These are phyloP conservation scores for Gulo gulo DNA, from an alignment of 2,113 vertebrate species.

Conservation along the genomic window DNA sequence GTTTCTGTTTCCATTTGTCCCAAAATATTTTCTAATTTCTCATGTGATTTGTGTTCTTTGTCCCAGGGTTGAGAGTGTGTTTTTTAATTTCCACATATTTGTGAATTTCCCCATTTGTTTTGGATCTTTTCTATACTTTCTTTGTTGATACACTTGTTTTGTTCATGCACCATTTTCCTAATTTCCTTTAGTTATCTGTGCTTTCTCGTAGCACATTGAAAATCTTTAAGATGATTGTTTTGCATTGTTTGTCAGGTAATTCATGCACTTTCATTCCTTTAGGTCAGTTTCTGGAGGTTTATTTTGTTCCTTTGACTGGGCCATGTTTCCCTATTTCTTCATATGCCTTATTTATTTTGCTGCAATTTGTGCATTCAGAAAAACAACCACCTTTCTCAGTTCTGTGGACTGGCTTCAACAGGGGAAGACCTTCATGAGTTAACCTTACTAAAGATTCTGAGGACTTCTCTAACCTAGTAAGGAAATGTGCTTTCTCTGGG, in stretches of 20 bases:
- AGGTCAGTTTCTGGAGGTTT: neutral
- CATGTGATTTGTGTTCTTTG: neutral
- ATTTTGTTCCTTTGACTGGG: neutral
- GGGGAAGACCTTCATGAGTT: neutral
- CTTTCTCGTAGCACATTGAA: neutral
- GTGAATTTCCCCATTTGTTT: neutral
- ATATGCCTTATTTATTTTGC: neutral
- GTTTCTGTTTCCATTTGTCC: neutral
- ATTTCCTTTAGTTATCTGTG: constrained; percentile 18
- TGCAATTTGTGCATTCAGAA: neutral
- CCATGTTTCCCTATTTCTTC: neutral
- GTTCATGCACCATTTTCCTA: neutral
- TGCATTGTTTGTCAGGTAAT: neutral
- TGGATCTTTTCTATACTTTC: neutral
- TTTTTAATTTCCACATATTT: neutral
- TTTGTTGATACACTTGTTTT: constrained; percentile 9
- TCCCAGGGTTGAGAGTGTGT: neutral
- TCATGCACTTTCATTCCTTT: neutral
- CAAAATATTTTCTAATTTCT: neutral
- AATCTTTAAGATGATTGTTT: neutral
- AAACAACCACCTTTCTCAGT: neutral
- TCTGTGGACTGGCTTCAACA: neutral
- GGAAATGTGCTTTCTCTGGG: neutral
- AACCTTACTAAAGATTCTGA: neutral
- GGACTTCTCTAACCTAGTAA: neutral